Base-by-base conservation (phyloP, 2,888 invertebrate species). In the Synanthedon vespiformis region DNA sequence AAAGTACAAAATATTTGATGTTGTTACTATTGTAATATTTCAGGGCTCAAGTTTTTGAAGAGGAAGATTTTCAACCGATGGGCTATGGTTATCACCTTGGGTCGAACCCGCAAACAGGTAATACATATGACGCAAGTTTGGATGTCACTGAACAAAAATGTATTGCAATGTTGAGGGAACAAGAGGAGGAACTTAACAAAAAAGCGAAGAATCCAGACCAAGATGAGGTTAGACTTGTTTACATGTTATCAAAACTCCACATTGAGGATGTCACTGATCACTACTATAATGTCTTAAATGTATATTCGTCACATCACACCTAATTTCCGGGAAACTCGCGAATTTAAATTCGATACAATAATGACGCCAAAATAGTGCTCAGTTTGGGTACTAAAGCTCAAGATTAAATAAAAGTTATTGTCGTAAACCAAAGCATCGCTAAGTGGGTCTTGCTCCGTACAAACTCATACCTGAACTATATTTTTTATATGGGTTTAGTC, bases 21-120 rank as follows among this genome's bases (percentile, higher is more conserved):
- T 14, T 48, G 48, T 18, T 16, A 48, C 48, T 4, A 34, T 34
- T 34, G 2, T 34, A 10, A 10, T 10, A 34, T 10, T 34, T 41
- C 60, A 93, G 93, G 66, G 95, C 95, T 22, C 90, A 93, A 74
- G 96, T 96, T 12, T 96, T 94, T 78, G 96, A 96, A 82, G 96
- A 98, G 80, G 99, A 99, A 86, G 98, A 99, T 74, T 98, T 98
- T 74, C 97, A 98, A 77, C 93, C 96, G 22, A 93, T 96, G 80
- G 93, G 94, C 49, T 98, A 97, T 70, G 96, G 96, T 48, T 96
- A 97, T 76, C 90, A 93, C 70, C 87, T 96, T 61, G 93, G 92
- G 49, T 84, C 85, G 48, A 86, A 82, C 62, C 84, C 87, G 1
- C 86, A 81, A 57, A 64, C 70, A 1, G 83, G 82, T 0, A 80